Evolutionary conservation across 2,797 vertebrate species (phyloP).

Genomic region (Ptychadena robeensis): DNA sequence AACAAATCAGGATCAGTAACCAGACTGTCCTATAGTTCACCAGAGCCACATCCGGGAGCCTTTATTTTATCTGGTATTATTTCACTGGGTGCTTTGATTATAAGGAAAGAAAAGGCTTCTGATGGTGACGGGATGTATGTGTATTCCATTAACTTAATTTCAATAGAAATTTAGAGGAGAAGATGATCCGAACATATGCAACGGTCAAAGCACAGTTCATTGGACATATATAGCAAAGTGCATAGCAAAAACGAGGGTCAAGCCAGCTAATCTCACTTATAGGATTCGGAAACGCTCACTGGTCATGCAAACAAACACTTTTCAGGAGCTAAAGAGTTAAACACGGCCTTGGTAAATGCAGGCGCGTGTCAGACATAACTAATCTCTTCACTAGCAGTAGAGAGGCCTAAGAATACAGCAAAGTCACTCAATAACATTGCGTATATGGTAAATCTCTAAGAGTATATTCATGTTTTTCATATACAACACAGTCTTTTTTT

Average conservation of each 20-base stretch:
- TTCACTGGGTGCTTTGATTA: conserved; percentile 32
- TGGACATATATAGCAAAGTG: conserved; percentile 36
- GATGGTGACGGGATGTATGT: conserved; percentile 6
- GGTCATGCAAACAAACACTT: neutral
- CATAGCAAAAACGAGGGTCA: conserved; percentile 63
- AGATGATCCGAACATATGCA: conserved; percentile 22
- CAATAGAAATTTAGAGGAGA: conserved; percentile 33
- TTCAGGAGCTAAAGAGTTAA: neutral
- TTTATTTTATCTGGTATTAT: neutral
- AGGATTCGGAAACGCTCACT: neutral
- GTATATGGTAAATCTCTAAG: conserved; percentile 3
- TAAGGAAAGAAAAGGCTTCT: conserved; percentile 38
- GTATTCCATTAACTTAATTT: neutral
- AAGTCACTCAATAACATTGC: neutral
- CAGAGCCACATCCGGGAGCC: conserved; percentile 63
- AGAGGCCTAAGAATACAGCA: neutral
- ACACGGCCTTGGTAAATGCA: conserved; percentile 58
- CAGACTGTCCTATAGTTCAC: conserved; percentile 81
- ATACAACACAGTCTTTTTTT: conserved; percentile 51
- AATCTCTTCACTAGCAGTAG: conserved; percentile 8
- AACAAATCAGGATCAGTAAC: conserved; percentile 75
- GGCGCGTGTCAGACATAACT: conserved; percentile 19
- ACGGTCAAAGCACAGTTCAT: conserved; percentile 14
- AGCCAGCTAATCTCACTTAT: neutral
- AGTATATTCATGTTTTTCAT: neutral